phyloP scores from a whole-genome alignment of 1,140 invertebrate genomes.

The Cherax quadricarinatus region DNA sequence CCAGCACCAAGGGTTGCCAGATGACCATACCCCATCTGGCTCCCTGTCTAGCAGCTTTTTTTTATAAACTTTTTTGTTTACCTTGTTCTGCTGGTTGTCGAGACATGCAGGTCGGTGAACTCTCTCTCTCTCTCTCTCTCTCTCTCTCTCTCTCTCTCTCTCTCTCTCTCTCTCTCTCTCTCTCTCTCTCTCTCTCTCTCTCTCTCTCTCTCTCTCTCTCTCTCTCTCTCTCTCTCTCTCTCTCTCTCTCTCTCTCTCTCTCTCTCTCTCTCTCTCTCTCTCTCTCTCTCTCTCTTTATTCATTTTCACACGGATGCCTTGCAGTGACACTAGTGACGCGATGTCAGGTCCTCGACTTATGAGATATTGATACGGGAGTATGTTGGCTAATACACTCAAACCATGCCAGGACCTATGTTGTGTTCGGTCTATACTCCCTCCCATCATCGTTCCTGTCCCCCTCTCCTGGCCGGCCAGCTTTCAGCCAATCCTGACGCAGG shows the following conservation, averaged over 20 bases:
- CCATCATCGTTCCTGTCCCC: not conserved
- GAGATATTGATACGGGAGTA: no score
- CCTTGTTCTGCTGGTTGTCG: not conserved
- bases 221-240: not conserved
- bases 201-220: no score
- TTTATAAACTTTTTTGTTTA: not conserved
- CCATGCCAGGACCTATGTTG: no score
- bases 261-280: not conserved
- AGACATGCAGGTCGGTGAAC: not conserved
- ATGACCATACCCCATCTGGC: not conserved
- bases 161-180: not conserved
- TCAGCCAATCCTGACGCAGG: conserved; percentile 1
- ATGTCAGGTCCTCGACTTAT: no score
- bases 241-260: no score
- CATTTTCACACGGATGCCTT: no score
- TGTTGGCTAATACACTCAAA: no score
- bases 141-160: not conserved
- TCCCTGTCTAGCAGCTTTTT: not conserved
- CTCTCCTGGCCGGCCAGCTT: not conserved
- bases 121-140: not conserved
- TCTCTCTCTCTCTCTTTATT: not conserved
- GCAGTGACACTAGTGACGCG: no score
- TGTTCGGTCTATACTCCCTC: not conserved
- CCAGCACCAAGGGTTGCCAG: not conserved
- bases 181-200: not conserved